These are phyloP conservation scores for Brachirus orientalis DNA, from an alignment of 2,113 vertebrate genomes.

Conservation along the genomic window DNA sequence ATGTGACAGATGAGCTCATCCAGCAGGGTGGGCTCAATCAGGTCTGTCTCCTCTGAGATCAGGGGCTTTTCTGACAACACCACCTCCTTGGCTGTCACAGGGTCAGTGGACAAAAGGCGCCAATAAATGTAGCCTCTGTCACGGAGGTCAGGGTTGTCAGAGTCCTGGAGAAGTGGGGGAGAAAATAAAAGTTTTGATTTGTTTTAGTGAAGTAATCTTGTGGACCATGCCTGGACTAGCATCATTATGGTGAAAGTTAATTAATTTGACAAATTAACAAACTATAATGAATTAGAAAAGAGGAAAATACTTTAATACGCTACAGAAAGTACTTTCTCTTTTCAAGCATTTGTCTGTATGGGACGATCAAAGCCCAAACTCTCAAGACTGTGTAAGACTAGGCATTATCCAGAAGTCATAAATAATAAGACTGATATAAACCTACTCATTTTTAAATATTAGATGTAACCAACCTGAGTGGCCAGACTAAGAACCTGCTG, in stretches of 20 bases:
- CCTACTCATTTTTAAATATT: background rate
- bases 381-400: background rate
- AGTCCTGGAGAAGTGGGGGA: conserved; percentile 84
- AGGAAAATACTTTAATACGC: too few species aligned
- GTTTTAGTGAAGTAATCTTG: background rate
- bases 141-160: conserved; percentile 98
- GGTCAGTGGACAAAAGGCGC: conserved; percentile 97
- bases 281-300: too few species aligned
- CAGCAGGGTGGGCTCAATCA: conserved; percentile 95
- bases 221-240: background rate
- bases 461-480: conserved; percentile 87
- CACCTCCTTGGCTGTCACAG: conserved; percentile 97
- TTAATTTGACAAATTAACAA: too few species aligned
- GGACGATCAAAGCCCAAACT: too few species aligned
- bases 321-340: too few species aligned
- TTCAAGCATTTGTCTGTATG: too few species aligned
- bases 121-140: conserved; percentile 99
- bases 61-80: conserved; percentile 96
- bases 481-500: conserved; percentile 97
- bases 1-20: conserved; percentile 98
- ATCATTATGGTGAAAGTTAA: too few species aligned
- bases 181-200: too few species aligned
- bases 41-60: conserved; percentile 97
- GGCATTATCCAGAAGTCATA: background rate
- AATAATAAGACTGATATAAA: background rate